These are phyloP conservation scores for Colaptes auratus DNA, from an alignment of 2,113 vertebrate genomes.

Conservation along the genomic window DNA sequence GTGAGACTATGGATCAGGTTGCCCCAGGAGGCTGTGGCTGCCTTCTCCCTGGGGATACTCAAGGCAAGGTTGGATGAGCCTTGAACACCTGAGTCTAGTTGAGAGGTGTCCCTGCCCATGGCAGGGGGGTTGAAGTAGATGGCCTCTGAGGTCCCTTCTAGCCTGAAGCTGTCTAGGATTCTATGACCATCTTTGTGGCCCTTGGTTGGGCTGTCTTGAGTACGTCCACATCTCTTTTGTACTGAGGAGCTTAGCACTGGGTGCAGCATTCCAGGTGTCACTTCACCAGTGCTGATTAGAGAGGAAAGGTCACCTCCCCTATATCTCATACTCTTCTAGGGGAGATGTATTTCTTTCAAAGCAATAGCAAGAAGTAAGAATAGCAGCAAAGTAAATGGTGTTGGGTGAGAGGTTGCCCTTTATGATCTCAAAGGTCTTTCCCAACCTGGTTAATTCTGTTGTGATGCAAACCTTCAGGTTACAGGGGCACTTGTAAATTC, in stretches of 20 bases:
- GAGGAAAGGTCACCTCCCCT: background rate
- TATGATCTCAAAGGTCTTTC: no score
- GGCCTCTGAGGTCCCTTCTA: no score
- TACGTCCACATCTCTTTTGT: background rate
- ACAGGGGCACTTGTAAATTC: background rate
- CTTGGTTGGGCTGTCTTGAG: background rate
- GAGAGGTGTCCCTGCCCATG: no score
- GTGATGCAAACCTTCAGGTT: background rate
- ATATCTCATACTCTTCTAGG: background rate
- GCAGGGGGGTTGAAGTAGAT: no score
- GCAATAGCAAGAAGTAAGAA: background rate
- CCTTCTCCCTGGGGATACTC: no score
- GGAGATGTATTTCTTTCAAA: background rate
- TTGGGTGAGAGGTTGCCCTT: no score
- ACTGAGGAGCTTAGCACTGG: background rate
- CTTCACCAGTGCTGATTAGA: background rate
- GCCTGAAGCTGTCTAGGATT: no score
- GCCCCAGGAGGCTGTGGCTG: no score
- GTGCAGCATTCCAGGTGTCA: background rate
- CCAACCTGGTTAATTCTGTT: no score
- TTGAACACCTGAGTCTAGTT: no score
- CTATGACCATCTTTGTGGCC: background rate
- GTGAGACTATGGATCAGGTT: no score
- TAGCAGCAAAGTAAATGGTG: background rate
- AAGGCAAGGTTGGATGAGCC: no score